Percentiles rank a stretch among this genome's conserved stretches.
Conservation (phyloP, 2,797 vertebrate species). For the Alcedo atthis region DNA sequence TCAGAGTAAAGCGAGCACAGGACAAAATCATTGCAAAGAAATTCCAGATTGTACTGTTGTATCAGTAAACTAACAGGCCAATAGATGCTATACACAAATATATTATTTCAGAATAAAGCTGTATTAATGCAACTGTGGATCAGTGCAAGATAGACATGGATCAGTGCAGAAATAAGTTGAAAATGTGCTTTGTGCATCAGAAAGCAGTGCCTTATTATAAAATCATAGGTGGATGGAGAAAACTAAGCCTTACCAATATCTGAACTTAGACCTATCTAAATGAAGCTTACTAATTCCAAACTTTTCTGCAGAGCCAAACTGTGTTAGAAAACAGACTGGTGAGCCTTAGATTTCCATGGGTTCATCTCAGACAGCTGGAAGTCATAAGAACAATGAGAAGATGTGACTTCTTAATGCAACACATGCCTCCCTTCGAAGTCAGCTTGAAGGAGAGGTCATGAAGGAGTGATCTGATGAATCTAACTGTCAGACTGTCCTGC, state of each 20-base stretch:
- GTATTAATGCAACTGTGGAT: background rate
- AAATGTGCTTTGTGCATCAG: background rate
- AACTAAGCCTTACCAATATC: background rate
- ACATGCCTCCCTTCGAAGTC: background rate
- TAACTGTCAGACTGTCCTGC: background rate
- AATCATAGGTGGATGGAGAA: background rate
- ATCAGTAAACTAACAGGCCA: background rate
- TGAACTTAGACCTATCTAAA: background rate
- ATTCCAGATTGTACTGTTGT: background rate
- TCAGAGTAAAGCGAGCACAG: background rate
- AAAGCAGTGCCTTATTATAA: background rate
- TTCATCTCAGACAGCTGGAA: background rate
- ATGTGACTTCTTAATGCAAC: background rate
- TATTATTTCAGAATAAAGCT: background rate
- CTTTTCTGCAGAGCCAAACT: background rate
- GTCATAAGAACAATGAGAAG: background rate
- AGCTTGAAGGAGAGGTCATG: background rate
- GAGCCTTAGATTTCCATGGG: background rate
- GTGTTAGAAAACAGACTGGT: background rate
- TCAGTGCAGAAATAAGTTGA: background rate
- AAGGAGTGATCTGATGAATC: background rate
- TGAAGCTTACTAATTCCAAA: background rate
- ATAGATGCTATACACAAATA: background rate
- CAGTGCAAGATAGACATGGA: background rate
- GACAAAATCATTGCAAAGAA: background rate